Evolutionary conservation across 1,140 invertebrate species (phyloP).

Genomic region (Zaprionus africanus): DNA sequence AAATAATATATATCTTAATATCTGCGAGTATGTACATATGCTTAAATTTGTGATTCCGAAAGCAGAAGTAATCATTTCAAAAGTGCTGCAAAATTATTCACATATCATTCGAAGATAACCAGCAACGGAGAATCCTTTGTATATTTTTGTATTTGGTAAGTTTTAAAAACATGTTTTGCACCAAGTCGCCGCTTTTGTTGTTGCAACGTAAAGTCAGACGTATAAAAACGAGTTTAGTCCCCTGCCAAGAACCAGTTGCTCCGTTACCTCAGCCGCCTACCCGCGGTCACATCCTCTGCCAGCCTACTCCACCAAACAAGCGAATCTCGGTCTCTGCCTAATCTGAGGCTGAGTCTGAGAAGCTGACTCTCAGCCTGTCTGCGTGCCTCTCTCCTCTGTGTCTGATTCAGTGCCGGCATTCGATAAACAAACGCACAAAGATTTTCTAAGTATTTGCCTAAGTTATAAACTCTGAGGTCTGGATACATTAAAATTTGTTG

Average conservation of each 20-base stretch:
- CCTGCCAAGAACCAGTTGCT: constrained; percentile 72
- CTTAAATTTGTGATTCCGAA: constrained; percentile 28
- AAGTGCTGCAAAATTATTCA: constrained; percentile 29
- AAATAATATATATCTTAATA: constrained; percentile 19
- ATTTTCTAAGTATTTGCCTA: constrained; percentile 32
- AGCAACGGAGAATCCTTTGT: constrained; percentile 7
- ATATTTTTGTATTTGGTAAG: constrained; percentile 38
- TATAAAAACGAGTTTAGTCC: constrained; percentile 68
- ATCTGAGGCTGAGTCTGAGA: not conserved
- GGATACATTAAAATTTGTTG: not conserved
- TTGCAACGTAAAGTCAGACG: constrained; percentile 40
- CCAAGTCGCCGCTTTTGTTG: constrained; percentile 17
- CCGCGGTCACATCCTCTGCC: constrained; percentile 18
- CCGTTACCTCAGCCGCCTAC: constrained; percentile 15
- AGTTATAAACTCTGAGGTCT: constrained; percentile 13
- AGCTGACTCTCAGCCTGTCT: constrained; percentile 11
- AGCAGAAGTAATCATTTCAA: constrained; percentile 22
- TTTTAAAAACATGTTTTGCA: constrained; percentile 35
- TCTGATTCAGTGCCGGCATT: constrained; percentile 34
- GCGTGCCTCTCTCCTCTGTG: constrained; percentile 1
- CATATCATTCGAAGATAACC: constrained; percentile 20
- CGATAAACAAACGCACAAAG: constrained; percentile 37
- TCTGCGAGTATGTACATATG: constrained; percentile 6
- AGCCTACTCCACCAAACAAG: constrained; percentile 36
- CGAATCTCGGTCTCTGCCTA: constrained; percentile 57